These are phyloP conservation scores for Todiramphus saurophagus DNA, from an alignment of 2,113 vertebrate genomes.

Conservation along the genomic window DNA sequence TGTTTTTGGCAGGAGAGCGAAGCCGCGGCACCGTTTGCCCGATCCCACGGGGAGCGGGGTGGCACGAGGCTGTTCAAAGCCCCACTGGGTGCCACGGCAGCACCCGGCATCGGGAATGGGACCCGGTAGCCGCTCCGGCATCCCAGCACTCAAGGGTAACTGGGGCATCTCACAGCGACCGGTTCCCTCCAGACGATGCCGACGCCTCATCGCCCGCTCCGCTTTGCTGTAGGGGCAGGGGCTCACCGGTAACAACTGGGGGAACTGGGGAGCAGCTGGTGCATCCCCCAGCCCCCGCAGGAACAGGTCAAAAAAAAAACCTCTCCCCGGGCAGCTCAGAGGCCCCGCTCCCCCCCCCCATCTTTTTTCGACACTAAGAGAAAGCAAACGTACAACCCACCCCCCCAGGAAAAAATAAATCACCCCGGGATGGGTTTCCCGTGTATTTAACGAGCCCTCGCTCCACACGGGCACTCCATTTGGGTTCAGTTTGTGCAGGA, in stretches of 20 bases:
- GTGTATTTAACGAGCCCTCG: neutral
- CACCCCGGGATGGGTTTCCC: neutral
- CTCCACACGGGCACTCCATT: neutral
- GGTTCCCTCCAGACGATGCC: neutral
- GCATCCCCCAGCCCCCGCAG: accelerated
- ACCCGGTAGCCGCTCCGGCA: neutral
- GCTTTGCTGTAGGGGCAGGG: accelerated
- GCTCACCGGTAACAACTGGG: neutral
- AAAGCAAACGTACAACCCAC: neutral
- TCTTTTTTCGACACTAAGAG: neutral
- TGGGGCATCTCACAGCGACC: accelerated
- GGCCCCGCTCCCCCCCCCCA: neutral
- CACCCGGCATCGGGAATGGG: neutral
- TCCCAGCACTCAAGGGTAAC: neutral
- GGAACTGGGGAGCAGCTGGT: neutral
- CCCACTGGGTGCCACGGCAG: accelerated
- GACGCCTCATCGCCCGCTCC: accelerated
- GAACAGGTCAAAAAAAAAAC: neutral
- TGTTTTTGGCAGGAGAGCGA: accelerated
- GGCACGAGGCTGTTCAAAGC: accelerated
- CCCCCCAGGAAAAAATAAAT: neutral
- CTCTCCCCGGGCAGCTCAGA: neutral
- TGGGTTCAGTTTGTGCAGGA: neutral
- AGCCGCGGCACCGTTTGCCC: neutral
- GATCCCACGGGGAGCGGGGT: accelerated